A percentile compares a stretch with the other conserved stretches of the same genome.
These are phyloP conservation scores for Nothoprocta pentlandii DNA, from an alignment of 2,113 vertebrate species.

Conservation along the genomic window DNA sequence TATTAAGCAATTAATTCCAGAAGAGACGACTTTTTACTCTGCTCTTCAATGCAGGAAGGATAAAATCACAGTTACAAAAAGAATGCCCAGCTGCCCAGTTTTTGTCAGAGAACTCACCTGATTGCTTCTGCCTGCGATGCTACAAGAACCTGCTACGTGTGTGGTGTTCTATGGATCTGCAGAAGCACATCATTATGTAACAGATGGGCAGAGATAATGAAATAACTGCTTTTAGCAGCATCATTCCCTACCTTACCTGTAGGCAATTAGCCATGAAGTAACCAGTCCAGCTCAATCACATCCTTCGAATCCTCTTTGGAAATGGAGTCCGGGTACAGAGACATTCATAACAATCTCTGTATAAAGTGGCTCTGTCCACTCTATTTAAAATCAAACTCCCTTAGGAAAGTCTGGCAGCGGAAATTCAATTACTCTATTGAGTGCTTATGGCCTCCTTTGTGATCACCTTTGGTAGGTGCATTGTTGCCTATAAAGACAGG, in stretches of 20 bases:
- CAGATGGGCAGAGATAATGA: neutral
- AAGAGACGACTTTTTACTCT: neutral
- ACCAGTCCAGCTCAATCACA: neutral
- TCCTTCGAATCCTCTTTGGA: neutral
- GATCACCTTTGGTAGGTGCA: neutral
- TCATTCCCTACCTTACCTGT: neutral
- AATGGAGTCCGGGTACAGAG: fast-evolving
- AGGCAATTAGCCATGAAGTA: neutral
- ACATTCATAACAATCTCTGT: fast-evolving
- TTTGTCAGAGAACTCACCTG: neutral
- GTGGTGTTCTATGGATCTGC: neutral
- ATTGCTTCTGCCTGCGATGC: neutral
- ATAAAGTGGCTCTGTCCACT: neutral
- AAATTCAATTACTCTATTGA: neutral
- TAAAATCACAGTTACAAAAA: neutral
- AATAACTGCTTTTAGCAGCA: neutral
- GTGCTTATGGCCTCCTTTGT: neutral
- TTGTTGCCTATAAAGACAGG: neutral
- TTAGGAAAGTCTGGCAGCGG: neutral
- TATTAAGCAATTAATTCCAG: neutral
- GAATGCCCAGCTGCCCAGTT: neutral
- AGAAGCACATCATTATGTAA: neutral
- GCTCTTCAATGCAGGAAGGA: neutral
- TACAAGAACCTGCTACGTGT: neutral
- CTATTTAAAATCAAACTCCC: neutral